Evolutionary conservation across 2,888 invertebrate species (phyloP), one percentile per base, ranked within the genome.

Genomic region (Andrena trimmerana): DNA sequence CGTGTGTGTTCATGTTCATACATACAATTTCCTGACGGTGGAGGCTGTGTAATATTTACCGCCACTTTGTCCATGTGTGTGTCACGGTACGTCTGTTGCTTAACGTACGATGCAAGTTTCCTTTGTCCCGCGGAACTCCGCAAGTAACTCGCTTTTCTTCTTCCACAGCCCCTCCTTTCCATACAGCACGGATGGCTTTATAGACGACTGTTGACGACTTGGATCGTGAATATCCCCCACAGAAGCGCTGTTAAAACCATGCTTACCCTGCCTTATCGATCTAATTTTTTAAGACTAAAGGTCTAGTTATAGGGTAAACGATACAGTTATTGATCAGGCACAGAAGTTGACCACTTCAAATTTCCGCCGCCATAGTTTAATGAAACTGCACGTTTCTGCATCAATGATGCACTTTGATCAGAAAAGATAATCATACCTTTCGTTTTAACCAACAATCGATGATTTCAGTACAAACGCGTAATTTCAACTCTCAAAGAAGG

Each of bases 91-190:
- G 90, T 91, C 92, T 89, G 90, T 88, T 85, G 86, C 85, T 85
- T 92, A 92, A 92, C 90, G 88, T 92, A 92, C 90, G 92, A 90
- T 80, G 89, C 86, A 92, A 92, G 92, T 92, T 92, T 92, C 91
- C 91, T 91, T 92, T 92, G 92, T 92, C 89, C 90, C 78, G 88
- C 29, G 78, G 84, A 89, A 90, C 89, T 90, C 88, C 79, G 86
- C 85, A 85, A 73, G 63, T 82, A 60, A 65, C 65, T 85, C 84
- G 82, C 81, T 69, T 72, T 67, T 74, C 66, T 81, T 60, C 70
- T 60, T 16, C 5, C 20, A n/a, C 60, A 24, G 48, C 59, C 59
- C 62, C 59, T 48, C 60, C 59, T 60, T 52, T 42, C 33, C 36
- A 27, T 65, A 59, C 62, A 16, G 33, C 6, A 29, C 54, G 73